Percentiles rank a stretch among this genome's conserved stretches.
Conservation (phyloP, 1,140 invertebrate species). For the Micrasema longulum region DNA sequence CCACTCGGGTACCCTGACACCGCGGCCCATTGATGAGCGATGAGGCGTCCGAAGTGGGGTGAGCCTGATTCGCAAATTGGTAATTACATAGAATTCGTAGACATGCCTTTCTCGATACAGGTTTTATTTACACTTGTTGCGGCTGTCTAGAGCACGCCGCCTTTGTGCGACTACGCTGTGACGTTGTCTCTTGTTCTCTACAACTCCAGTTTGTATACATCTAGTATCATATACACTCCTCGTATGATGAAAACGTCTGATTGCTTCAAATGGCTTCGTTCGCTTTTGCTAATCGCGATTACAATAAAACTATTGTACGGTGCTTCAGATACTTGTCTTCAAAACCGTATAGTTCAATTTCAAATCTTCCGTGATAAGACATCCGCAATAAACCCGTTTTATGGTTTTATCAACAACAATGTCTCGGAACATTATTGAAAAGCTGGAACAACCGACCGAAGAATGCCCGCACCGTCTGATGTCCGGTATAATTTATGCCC, state of each 20-base stretch:
- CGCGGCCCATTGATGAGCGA: constrained; percentile 23
- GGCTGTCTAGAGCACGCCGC: constrained; percentile 26
- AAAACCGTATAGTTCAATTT: no score
- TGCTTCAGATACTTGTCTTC: no score
- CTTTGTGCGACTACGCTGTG: constrained; percentile 26
- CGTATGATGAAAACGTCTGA: no score
- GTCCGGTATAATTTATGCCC: constrained; percentile 29
- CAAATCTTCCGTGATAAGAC: no score
- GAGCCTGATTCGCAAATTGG: constrained; percentile 45
- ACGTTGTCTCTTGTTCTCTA: constrained; percentile 19
- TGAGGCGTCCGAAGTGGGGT: constrained; percentile 35
- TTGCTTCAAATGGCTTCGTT: no score
- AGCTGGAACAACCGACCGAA: neutral
- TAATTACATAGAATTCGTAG: constrained; percentile 45
- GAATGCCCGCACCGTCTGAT: neutral
- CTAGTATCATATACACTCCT: neutral
- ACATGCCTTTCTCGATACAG: constrained; percentile 40
- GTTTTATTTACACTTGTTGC: constrained; percentile 40
- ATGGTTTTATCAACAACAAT: neutral
- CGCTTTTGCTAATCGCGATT: no score
- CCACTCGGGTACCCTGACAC: neutral
- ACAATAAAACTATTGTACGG: no score
- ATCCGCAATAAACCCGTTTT: no score
- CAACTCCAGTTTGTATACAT: constrained; percentile 18
- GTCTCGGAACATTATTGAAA: neutral